phyloP scores from a whole-genome alignment of 1,140 invertebrate genomes.

The Globodera rostochiensis region DNA sequence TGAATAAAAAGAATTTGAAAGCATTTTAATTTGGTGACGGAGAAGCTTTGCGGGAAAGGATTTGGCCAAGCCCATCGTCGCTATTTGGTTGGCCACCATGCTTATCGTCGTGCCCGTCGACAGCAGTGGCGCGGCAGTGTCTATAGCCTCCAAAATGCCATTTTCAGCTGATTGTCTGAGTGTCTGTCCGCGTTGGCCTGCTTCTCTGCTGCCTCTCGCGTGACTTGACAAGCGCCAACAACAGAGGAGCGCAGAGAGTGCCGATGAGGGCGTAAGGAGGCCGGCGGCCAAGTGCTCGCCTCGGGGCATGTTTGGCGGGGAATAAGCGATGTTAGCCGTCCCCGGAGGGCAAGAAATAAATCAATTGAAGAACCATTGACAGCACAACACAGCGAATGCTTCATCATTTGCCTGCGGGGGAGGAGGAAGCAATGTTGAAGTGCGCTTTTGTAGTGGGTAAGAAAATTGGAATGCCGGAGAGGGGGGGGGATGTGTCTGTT shows the following conservation, averaged over 20 bases:
- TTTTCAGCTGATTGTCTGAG: background rate
- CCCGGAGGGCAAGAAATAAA: slow-evolving; percentile 1
- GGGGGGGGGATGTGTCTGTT: too few species aligned
- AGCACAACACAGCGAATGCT: background rate
- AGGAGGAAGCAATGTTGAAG: background rate
- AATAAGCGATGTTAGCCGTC: background rate
- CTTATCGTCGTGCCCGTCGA: background rate
- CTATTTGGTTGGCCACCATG: background rate
- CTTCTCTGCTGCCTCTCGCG: background rate
- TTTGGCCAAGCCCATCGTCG: background rate
- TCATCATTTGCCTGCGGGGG: background rate
- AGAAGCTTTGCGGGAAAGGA: background rate
- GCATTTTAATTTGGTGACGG: background rate
- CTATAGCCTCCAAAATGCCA: background rate
- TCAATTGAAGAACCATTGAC: slow-evolving; percentile 2
- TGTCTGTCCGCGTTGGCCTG: background rate
- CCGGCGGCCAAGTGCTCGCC: too few species aligned
- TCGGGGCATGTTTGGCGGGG: background rate
- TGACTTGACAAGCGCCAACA: too few species aligned
- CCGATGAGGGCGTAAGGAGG: too few species aligned
- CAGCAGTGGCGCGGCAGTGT: background rate
- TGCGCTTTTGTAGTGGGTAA: background rate
- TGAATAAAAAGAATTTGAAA: too few species aligned
- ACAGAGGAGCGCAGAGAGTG: too few species aligned
- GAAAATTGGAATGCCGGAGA: background rate